Base-by-base conservation (phyloP, 2,797 vertebrate species). In the Atherinosoma microstoma region DNA sequence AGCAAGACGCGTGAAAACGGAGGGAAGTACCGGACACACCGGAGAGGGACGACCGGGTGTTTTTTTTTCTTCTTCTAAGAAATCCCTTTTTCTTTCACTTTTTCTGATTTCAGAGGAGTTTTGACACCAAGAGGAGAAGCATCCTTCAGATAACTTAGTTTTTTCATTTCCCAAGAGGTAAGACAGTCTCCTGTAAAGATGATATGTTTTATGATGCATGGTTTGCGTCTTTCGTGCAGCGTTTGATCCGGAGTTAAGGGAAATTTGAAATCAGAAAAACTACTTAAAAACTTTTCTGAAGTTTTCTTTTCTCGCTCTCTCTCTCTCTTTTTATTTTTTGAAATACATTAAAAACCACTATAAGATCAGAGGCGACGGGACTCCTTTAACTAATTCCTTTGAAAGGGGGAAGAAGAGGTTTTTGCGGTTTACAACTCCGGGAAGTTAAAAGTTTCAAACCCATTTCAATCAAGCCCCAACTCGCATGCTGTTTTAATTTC, bases 361-460 rank as follows among this genome's bases (percentile, higher is more conserved):
- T 64, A 69, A 75, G 89, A 76, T 69, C 76, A 76, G 66, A 88
- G 68, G 70, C 83, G 2, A 38, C 22, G 11, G 84, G 85, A 80
- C 90, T 91, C 79, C 64, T 64, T 53, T 7, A 45, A 20, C 18
- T 47, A 9, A 47, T 76, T 83, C 40, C 89, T 95, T 94, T 94
- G 89, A 93, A 93, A 86, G 12, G 29, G 34, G 76, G 75, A 67
- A 79, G 84, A 80, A 79, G 78, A 75, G 78, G 36, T 58, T 83
- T 90, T 86, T 91, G 91, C 67, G 85, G 91, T 91, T 92, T 91
- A 88, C 84, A 92, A 92, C 92, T 94, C 84, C 85, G 86, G 89
- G 90, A 93, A 93, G 89, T 93, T 84, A 84, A 86, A 88, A 92
- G 83, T 93, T 93, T 88, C 89, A 90, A 91, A 91, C 68, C 75